Evolutionary conservation across 2,797 vertebrate genomes (phyloP), one percentile per base, ranked within the genome.

Genomic region (Valencia hispanica): DNA sequence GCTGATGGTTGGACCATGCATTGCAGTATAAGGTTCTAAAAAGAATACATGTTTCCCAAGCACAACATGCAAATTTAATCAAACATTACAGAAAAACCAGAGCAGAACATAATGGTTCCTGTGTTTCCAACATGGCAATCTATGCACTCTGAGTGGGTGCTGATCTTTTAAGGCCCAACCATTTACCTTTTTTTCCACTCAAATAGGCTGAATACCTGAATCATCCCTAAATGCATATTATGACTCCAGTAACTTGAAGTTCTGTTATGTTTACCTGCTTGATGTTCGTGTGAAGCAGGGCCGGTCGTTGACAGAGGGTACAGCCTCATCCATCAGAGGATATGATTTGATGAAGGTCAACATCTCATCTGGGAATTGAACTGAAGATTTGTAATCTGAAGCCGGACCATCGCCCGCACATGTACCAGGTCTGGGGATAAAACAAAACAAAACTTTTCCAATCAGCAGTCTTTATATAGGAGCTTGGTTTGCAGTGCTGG

Each of bases 291-390:
- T 98, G 94, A 97, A 97, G 93, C 96, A 97, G 2, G 98, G 98
- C 50, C 95, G 95, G 53, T 97, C 94, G 0, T 94, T 95, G 79
- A 97, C 88, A 0, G 97, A 96, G 0, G 96, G 96, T 18, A 98
- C 96, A 0, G 96, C 95, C 30, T 97, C 96, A 78, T 99, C 97
- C 97, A 99, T 98, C 87, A 99, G 90, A 9, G 98, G 97, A 79
- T 96, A 97, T 3, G 97, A 97, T 84, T 99, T 99, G 92, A 98
- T 98, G 89, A 99, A 99, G 1, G 95, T 91, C 78, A 99, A 88
- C 0, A 92, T 98, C 89, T 98, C 97, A 12, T 99, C 98, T 0
- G 98, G 98, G 86, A 99, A 99, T 80, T 96, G 96, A 51, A 96
- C 96, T 7, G 98, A 99, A 1, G 97, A 97, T 87, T 95, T 96